Percentiles rank a stretch among this genome's conserved stretches.
Conservation (phyloP, 2,797 vertebrate genomes). For the Aeoliscus strigatus region DNA sequence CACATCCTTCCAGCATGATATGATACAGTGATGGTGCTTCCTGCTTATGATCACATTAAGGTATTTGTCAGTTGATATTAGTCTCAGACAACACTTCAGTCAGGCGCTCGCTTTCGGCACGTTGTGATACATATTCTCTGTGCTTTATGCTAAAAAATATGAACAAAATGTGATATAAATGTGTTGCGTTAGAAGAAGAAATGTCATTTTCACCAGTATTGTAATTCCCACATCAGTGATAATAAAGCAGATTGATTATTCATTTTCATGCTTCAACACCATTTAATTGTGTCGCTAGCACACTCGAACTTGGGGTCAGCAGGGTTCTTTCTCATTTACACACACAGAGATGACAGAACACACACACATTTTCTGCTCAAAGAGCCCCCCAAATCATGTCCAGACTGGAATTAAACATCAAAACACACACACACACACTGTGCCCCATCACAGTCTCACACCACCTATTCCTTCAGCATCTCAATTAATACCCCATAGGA, state of each 20-base stretch:
- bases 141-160: slow-evolving; percentile 2
- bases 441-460: slow-evolving; percentile 45
- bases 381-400: slow-evolving; percentile 75
- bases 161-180: slow-evolving; percentile 19
- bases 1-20: slow-evolving; percentile 27
- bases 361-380: slow-evolving; percentile 43
- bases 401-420: slow-evolving; percentile 74
- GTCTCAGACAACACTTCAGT: no score
- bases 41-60: slow-evolving; percentile 23
- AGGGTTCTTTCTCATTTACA: slow-evolving; percentile 62
- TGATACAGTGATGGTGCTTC: slow-evolving; percentile 30
- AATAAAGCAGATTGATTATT: slow-evolving; percentile 70
- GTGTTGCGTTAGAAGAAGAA: slow-evolving; percentile 33
- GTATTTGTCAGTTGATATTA: slow-evolving; percentile 21
- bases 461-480: slow-evolving; percentile 60
- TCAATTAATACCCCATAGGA: slow-evolving; percentile 84
- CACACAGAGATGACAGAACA: slow-evolving; percentile 28
- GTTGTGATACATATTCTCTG: neutral
- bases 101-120: no score
- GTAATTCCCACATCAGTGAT: slow-evolving; percentile 66
- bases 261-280: slow-evolving; percentile 68
- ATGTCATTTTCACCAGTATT: slow-evolving; percentile 41
- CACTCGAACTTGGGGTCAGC: slow-evolving; percentile 60
- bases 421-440: slow-evolving; percentile 42
- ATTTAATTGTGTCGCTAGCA: slow-evolving; percentile 70